A percentile compares a stretch with the other conserved stretches of the same genome.
phyloP scores from a whole-genome alignment of 2,888 invertebrate genomes.

The Melinaea marsaeus region DNA sequence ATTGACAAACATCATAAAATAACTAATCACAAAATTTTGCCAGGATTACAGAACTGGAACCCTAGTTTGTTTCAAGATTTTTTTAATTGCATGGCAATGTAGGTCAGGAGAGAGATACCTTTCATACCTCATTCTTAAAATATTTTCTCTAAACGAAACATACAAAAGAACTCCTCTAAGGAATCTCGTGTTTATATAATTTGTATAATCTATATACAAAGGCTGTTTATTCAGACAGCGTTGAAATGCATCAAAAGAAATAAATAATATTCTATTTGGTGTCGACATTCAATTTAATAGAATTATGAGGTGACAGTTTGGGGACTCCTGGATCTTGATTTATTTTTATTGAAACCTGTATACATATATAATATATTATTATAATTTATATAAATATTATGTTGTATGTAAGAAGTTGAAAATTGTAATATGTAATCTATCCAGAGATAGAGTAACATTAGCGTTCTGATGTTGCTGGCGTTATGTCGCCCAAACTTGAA shows the following conservation, averaged over 20 bases:
- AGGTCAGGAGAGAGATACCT: too few relatives aligned
- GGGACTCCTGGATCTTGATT: background rate
- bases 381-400: background rate
- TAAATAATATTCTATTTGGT: slow-evolving; percentile 10
- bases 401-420: background rate
- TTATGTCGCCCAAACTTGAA: too few relatives aligned
- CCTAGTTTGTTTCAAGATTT: too few relatives aligned
- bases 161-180: background rate
- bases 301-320: slow-evolving; percentile 11
- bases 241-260: slow-evolving; percentile 1
- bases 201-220: background rate
- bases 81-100: too few relatives aligned
- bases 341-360: background rate
- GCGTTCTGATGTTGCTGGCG: too few relatives aligned
- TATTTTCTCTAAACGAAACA: too few relatives aligned
- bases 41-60: too few relatives aligned
- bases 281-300: slow-evolving; percentile 6
- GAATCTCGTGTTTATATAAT: background rate
- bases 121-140: too few relatives aligned
- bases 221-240: background rate
- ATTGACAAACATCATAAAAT: too few relatives aligned
- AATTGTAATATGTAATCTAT: too few relatives aligned
- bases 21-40: too few relatives aligned
- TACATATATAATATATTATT: background rate
- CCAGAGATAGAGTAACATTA: too few relatives aligned